Base-by-base conservation (phyloP, 2,888 invertebrate genomes). In the Rotaria socialis region DNA sequence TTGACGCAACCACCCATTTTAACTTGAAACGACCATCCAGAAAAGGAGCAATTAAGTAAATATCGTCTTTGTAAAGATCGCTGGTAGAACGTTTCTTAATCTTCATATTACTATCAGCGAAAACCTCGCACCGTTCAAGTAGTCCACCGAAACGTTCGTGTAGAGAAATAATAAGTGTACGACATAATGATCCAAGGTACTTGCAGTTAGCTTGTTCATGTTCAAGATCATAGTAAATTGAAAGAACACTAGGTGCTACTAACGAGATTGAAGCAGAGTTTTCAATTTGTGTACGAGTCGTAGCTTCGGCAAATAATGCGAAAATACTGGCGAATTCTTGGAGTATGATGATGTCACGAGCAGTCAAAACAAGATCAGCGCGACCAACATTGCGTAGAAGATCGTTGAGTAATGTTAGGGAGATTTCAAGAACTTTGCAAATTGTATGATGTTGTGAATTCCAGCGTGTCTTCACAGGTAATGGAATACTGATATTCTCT, bases 181-280 rank as follows among this genome's bases (percentile, higher is more conserved):
- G 67, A 67, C 67, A 67, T n/a, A 67, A 22, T 67, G 67, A 35
- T 35, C 24, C 67, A 67, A 35, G 67, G 16, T 67, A 22, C 27
- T 67, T 35, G 67, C 67, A 67, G 16, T 67, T 67, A 35, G 0
- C 4, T 16, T 7, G n/a, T 24, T 67, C 67, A 0, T 35, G 67
- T 67, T 67, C 67, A 22, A 67, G 67, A 67, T 67, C 67, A 16
- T 27, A 67, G 35, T 67, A 67, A 67, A 67, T 67, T 67, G 67
- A 67, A 22, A 67, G 67, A 67, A 67, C 27, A 67, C 67, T 67
- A 16, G 67, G 67, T 67, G 67, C 67, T 6, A 67, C 67, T 24
- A 67, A 67, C 5, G 67, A 67, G 22, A 67, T 67, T 6, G 67
- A 67, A 35, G 67, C 67, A 67, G 67, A 27, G 5, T 67, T 67